Percentiles rank a stretch among this genome's conserved stretches.
These are phyloP conservation scores for Chromoteleia sp. DNA, from an alignment of 2,888 invertebrate genomes.

Conservation along the genomic window DNA sequence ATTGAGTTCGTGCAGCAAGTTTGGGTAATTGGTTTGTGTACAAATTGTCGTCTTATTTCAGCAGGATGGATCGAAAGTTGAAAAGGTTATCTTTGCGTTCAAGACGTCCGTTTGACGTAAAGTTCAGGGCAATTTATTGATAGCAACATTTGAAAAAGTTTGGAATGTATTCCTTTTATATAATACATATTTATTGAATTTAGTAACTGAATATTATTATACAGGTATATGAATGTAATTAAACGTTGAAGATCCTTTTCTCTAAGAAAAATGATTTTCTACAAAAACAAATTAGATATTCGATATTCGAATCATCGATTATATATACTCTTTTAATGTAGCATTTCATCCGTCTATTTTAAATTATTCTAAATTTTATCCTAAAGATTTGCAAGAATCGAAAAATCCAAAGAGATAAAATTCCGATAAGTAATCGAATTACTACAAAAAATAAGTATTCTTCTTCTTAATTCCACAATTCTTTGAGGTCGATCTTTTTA, in stretches of 20 bases:
- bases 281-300: not conserved
- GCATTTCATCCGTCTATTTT: not conserved
- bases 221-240: too few relatives aligned
- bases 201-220: too few relatives aligned
- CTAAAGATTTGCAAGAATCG: conserved; percentile 13
- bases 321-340: not conserved
- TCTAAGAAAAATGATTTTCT: too few relatives aligned
- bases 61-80: conserved; percentile 1
- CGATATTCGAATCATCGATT: not conserved
- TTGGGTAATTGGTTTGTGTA: conserved; percentile 48
- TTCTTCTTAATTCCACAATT: conserved; percentile 39
- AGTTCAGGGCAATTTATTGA: too few relatives aligned
- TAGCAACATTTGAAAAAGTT: too few relatives aligned
- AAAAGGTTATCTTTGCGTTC: conserved; percentile 17
- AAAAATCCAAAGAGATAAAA: conserved; percentile 18
- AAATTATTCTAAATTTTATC: not conserved
- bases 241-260: too few relatives aligned
- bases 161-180: too few relatives aligned
- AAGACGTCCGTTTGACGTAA: conserved; percentile 4
- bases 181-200: too few relatives aligned
- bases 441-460: too few relatives aligned
- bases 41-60: conserved; percentile 35
- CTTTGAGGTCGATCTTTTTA: conserved; percentile 34
- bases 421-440: conserved; percentile 10
- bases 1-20: conserved; percentile 34